Base-by-base conservation (phyloP, 2,113 vertebrate species). In the Peromyscus leucopus region DNA sequence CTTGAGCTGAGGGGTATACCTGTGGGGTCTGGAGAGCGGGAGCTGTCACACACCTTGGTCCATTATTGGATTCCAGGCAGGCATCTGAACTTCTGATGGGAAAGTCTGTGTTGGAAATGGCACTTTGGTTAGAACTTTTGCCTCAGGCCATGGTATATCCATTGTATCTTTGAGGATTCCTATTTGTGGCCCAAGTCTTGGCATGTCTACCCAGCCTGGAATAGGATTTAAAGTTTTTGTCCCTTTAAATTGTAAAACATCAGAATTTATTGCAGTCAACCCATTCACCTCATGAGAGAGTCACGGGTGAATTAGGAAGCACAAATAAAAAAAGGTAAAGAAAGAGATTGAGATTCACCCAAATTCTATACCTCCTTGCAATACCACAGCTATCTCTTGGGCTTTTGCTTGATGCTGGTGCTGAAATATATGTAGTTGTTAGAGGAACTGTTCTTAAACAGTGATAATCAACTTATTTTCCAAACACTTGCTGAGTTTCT, bases 371-470 rank as follows among this genome's bases (percentile, higher is more conserved):
- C 26, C 19, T 96, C 36, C 75, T 26, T 92, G n/a, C n/a, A 57
- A 13, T 1, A 4, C 15, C n/a, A 71, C 7, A n/a, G 33, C 69
- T 94, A 39, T 17, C 61, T 89, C 46, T 61, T 8, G 59, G 28
- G 48, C 15, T 61, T 1, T 9, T 85, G 51, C 2, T 63, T 17
- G 24, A 4, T 78, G 39, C 42, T 79, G 42, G 24, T 36, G 93
- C 21, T 28, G 84, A 94, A 84, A 69, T n/a, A 33, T 76, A 48
- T 75, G 19, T 36, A 76, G 26, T 78, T 79, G 42, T 82, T 92
- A 57, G 93, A 22, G 17, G 91, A 39, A 39, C 55, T 87, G 69
- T 22, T 75, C 80, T 93, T 74, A 74, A 86, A 90, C 84, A 88
- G n/a, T 61, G 71, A 0, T 80, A 59, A 59, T 92, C n/a, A 82